phyloP scores from a whole-genome alignment of 2,888 invertebrate species.

The Hyppa rectilinea region DNA sequence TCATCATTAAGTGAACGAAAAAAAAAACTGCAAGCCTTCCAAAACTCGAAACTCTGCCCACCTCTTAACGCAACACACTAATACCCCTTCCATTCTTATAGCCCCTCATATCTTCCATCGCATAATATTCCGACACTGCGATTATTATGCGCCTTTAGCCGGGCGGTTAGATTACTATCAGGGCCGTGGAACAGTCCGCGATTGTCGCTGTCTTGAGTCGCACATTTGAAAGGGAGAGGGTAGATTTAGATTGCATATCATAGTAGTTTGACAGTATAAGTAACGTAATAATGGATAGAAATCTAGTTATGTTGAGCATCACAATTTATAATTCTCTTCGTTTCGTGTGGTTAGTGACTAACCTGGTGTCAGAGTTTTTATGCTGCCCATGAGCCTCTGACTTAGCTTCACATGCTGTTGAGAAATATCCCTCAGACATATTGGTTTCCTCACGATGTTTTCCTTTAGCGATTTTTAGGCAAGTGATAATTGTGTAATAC shows the following conservation, averaged over 20 bases:
- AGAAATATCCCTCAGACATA: too few relatives aligned
- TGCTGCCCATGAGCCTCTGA: too few relatives aligned
- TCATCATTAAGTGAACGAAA: too few relatives aligned
- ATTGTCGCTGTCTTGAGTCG: conserved; percentile 68
- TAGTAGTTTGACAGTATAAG: neutral
- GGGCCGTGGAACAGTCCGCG: conserved; percentile 63
- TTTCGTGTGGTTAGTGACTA: too few relatives aligned
- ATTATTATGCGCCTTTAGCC: conserved; percentile 66
- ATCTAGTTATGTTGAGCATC: too few relatives aligned
- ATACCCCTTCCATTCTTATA: conserved; percentile 1
- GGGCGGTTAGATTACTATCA: conserved; percentile 68
- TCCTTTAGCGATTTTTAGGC: too few relatives aligned
- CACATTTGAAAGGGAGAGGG: conserved; percentile 10
- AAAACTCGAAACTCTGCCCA: neutral
- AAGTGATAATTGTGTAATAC: too few relatives aligned
- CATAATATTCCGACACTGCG: conserved; percentile 59
- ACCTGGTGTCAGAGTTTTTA: too few relatives aligned
- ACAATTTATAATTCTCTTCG: too few relatives aligned
- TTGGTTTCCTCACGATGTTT: too few relatives aligned
- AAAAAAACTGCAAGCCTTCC: too few relatives aligned
- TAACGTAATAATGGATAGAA: neutral
- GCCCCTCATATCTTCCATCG: conserved; percentile 63
- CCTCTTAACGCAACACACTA: conserved; percentile 10
- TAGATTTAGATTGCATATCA: neutral
- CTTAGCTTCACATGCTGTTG: too few relatives aligned